phyloP scores from a whole-genome alignment of 2,113 vertebrate genomes.

The Coregonus clupeaformis region DNA sequence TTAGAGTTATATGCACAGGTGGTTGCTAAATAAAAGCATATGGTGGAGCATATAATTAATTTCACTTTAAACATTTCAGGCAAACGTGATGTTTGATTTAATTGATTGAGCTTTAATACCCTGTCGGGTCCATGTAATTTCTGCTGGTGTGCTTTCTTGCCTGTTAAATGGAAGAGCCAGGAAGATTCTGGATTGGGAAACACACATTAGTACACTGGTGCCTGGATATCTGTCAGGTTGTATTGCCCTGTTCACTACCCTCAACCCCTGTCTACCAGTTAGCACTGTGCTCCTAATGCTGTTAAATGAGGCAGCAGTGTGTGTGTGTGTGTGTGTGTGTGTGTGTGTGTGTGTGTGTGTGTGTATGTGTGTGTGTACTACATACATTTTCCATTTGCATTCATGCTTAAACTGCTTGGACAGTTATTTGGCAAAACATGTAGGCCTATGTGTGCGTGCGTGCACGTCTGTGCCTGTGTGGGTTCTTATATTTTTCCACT shows the following conservation, averaged over 20 bases:
- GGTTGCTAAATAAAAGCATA: not conserved
- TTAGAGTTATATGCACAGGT: too few species aligned
- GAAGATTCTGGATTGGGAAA: not conserved
- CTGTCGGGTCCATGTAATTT: too few species aligned
- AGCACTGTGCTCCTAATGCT: conserved; percentile 5
- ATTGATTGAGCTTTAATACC: too few species aligned
- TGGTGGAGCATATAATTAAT: too few species aligned
- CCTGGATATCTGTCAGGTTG: not conserved
- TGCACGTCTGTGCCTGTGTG: conserved; percentile 3
- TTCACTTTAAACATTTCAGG: too few species aligned
- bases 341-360: conserved; percentile 15
- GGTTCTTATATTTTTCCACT: conserved; percentile 60
- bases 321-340: conserved; percentile 9
- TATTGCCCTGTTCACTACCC: not conserved
- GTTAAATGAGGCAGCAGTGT: conserved; percentile 24
- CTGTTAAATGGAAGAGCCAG: too few species aligned
- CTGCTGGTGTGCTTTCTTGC: too few species aligned
- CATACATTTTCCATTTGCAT: conserved; percentile 5
- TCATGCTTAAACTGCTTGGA: conserved; percentile 14
- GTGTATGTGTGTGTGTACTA: conserved; percentile 20
- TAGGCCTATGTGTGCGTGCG: not conserved
- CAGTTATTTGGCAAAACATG: conserved; percentile 26
- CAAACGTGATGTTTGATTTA: too few species aligned
- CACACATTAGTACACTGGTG: not conserved
- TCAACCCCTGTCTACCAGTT: not conserved